Conservation (phyloP, 2,888 invertebrate species). For the Zaprionus bogoriensis region DNA sequence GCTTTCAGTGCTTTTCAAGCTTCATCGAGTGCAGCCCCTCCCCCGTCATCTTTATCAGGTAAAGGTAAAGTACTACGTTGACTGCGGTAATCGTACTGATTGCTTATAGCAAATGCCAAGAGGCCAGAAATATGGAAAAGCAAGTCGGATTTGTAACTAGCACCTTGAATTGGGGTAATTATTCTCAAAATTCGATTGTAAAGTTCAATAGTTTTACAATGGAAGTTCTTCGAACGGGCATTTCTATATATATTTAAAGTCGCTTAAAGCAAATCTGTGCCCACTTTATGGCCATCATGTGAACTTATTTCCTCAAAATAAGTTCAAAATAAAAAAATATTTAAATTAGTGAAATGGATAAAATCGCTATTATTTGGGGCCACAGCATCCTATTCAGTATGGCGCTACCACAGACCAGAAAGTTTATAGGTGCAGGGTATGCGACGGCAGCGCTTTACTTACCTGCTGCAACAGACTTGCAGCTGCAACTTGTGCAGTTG, state of each 20-base stretch:
- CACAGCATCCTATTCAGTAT: too few species aligned
- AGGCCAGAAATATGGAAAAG: conserved; percentile 2
- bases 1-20: conserved; percentile 42
- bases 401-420: too few species aligned
- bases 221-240: too few species aligned
- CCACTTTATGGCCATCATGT: too few species aligned
- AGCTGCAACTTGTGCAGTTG: conserved; percentile 3
- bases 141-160: background rate
- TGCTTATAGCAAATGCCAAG: conserved; percentile 12
- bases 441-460: background rate
- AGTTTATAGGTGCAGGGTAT: background rate
- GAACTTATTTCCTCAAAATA: too few species aligned
- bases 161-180: background rate
- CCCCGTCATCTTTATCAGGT: background rate
- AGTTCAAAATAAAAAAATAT: too few species aligned
- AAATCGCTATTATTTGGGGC: too few species aligned
- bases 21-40: conserved; percentile 39
- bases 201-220: too few species aligned
- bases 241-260: too few species aligned
- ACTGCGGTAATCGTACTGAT: background rate
- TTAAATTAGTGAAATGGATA: too few species aligned
- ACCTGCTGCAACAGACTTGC: background rate
- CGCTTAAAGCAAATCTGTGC: too few species aligned
- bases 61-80: background rate
- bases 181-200: background rate